Conservation (phyloP, 2,797 vertebrate genomes). For the Sorex maritimensis region DNA sequence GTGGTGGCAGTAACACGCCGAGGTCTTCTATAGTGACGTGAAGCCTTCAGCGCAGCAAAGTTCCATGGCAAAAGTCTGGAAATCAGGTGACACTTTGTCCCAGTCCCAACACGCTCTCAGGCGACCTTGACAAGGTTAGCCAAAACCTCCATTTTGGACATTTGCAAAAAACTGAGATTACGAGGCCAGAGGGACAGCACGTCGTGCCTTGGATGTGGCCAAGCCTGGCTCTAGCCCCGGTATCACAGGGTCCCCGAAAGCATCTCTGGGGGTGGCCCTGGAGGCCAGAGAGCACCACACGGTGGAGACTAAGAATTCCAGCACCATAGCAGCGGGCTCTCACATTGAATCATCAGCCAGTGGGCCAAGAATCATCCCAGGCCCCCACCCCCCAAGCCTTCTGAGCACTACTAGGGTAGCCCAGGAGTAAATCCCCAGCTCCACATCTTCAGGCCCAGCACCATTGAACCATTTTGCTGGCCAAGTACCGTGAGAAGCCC, state of each 20-base stretch:
- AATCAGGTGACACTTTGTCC: not conserved
- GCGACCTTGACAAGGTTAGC: conserved; percentile 15
- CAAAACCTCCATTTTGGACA: not conserved
- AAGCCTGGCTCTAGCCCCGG: not conserved
- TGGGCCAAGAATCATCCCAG: not conserved
- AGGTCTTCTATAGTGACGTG: not conserved
- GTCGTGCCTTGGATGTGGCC: not conserved
- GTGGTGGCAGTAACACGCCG: conserved; percentile 61
- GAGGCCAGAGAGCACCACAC: too few species aligned
- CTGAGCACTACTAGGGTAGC: too few species aligned
- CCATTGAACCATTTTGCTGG: too few species aligned
- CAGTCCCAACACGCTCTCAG: not conserved
- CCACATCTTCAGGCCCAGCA: too few species aligned
- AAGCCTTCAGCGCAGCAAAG: not conserved
- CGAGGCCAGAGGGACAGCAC: too few species aligned
- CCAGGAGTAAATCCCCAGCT: too few species aligned
- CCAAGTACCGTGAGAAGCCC: too few species aligned
- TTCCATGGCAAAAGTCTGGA: not conserved
- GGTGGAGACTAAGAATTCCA: too few species aligned
- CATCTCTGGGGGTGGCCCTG: not conserved
- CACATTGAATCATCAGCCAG: not conserved
- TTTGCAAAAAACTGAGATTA: not conserved
- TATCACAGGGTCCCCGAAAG: not conserved
- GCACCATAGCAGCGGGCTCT: too few species aligned
- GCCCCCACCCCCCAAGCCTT: too few species aligned